Conservation (phyloP, 1,140 invertebrate species). For the Bilobella aurantiaca region DNA sequence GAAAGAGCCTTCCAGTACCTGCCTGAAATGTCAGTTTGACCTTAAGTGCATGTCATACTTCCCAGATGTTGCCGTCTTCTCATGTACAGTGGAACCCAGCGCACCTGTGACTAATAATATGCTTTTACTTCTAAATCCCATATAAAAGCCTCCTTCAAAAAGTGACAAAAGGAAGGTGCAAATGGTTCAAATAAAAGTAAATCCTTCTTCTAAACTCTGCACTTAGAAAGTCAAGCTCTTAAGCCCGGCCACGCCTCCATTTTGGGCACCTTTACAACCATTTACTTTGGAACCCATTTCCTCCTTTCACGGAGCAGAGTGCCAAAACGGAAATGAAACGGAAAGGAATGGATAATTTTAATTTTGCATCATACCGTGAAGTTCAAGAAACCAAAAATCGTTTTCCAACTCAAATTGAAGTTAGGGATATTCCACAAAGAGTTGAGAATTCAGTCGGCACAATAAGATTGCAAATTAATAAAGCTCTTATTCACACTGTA, state of each 20-base stretch:
- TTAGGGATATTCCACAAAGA: too few relatives aligned
- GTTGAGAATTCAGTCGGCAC: too few relatives aligned
- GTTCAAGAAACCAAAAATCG: too few relatives aligned
- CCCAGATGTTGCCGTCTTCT: background rate
- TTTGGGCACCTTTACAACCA: background rate
- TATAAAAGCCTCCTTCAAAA: background rate
- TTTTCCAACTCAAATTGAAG: too few relatives aligned
- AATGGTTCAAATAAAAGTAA: background rate
- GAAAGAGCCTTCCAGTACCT: background rate
- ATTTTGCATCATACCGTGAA: too few relatives aligned
- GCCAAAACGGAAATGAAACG: background rate
- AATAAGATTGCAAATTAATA: too few relatives aligned
- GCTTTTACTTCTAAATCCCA: background rate
- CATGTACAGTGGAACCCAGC: background rate
- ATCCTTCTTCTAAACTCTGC: background rate
- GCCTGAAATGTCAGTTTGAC: too few relatives aligned
- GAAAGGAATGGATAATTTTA: background rate
- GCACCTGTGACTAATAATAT: background rate
- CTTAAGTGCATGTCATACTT: background rate
- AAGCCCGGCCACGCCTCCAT: background rate
- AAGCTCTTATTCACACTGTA: background rate
- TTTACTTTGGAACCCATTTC: background rate
- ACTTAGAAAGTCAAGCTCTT: background rate
- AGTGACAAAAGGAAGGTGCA: background rate
- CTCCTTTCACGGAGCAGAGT: background rate